Evolutionary conservation across 2,888 invertebrate species (phyloP).

Genomic region (Tyria jacobaeae): DNA sequence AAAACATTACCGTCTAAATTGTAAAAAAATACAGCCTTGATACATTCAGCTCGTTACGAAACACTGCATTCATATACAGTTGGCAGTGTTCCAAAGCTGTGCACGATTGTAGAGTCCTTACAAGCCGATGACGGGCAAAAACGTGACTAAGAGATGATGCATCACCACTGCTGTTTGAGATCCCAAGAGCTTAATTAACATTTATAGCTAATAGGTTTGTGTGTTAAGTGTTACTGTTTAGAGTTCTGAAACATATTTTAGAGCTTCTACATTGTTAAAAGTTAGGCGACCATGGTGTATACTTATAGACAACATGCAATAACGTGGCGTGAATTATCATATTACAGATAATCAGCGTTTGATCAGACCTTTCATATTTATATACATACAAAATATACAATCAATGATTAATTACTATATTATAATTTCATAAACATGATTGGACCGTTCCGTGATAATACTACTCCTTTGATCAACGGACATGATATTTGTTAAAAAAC

Average conservation of each 20-base stretch:
- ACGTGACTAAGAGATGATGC: conserved; percentile 69
- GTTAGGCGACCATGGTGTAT: no score
- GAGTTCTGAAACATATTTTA: background rate
- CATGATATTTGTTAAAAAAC: no score
- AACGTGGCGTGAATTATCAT: no score
- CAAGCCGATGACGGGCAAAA: conserved; percentile 68
- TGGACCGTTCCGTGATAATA: no score
- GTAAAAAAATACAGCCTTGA: conserved; percentile 36
- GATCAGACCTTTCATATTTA: no score
- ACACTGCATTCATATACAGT: conserved; percentile 77
- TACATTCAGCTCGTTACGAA: conserved; percentile 73
- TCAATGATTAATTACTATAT: no score
- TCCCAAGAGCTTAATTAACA: conserved; percentile 47
- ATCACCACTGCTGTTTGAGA: conserved; percentile 51
- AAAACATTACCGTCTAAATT: conserved; percentile 5
- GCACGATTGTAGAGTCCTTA: conserved; percentile 71
- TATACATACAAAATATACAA: no score
- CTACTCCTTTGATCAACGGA: no score
- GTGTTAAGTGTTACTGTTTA: conserved; percentile 26
- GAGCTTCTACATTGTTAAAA: background rate
- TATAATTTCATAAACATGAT: no score
- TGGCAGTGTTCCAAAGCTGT: conserved; percentile 72
- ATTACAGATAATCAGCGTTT: no score
- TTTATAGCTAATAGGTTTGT: conserved; percentile 39
- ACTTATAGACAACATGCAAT: no score